A percentile compares a stretch with the other conserved stretches of the same genome.
Conservation (phyloP, 2,113 vertebrate species). For the Psophia crepitans region DNA sequence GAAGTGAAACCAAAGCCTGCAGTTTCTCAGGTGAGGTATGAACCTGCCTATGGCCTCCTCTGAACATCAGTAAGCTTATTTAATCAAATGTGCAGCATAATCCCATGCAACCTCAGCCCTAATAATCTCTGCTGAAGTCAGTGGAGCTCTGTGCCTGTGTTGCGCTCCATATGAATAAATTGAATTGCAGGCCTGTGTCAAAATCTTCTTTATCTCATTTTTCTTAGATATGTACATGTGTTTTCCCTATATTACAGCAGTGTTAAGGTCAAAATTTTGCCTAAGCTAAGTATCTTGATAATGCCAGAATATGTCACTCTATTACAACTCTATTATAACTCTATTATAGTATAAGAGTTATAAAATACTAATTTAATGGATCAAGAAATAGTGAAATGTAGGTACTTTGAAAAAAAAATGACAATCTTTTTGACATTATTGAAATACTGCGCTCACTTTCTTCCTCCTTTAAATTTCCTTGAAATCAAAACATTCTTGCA, state of each 20-base stretch:
- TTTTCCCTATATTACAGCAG: not conserved
- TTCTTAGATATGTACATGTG: not conserved
- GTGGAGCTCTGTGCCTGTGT: not conserved
- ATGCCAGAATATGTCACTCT: not conserved
- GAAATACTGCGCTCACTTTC: not conserved
- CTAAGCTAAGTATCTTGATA: not conserved
- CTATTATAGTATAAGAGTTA: not conserved
- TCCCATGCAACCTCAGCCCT: not conserved
- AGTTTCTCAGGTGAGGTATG: not conserved
- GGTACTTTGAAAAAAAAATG: not conserved
- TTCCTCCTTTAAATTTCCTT: slow-evolving; percentile 23
- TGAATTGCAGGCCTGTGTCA: not conserved
- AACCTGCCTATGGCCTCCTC: not conserved
- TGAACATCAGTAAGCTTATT: not conserved
- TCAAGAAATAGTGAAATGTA: not conserved
- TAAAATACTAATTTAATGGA: not conserved
- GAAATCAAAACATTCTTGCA: slow-evolving; percentile 10
- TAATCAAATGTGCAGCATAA: not conserved
- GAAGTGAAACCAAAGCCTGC: not conserved
- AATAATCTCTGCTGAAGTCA: not conserved
- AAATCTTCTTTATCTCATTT: not conserved
- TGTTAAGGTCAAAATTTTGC: not conserved
- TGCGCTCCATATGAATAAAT: not conserved
- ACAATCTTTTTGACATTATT: not conserved
- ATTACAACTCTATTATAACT: too few species aligned